Conservation (phyloP, 2,888 invertebrate genomes). For the Leucoptera coffeella region DNA sequence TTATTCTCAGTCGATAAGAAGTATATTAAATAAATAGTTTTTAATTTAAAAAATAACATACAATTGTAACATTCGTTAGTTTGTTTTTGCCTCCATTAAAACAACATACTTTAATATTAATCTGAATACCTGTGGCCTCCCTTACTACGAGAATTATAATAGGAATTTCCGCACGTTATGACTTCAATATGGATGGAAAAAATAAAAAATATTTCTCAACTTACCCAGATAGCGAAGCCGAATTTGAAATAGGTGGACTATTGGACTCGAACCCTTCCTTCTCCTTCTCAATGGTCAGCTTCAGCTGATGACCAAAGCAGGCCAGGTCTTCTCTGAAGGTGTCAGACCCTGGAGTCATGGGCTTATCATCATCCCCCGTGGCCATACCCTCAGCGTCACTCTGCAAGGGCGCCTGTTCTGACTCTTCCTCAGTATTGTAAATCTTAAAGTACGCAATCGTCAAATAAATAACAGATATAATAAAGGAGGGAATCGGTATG, state of each 20-base stretch:
- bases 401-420: constrained; percentile 63
- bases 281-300: constrained; percentile 75
- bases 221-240: constrained; percentile 75
- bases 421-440: constrained; percentile 81
- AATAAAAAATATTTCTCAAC: too few species aligned
- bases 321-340: constrained; percentile 73
- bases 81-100: too few species aligned
- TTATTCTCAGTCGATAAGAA: too few species aligned
- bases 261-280: constrained; percentile 76
- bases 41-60: too few species aligned
- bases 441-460: constrained; percentile 90
- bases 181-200: too few species aligned
- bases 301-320: constrained; percentile 79
- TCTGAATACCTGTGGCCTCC: too few species aligned
- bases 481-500: constrained; percentile 88
- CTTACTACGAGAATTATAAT: too few species aligned
- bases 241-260: constrained; percentile 74
- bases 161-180: too few species aligned
- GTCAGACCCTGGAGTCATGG: constrained; percentile 73
- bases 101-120: too few species aligned
- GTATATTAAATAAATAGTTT: too few species aligned
- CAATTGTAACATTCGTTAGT: too few species aligned
- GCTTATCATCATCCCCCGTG: constrained; percentile 59
- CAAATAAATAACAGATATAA: constrained; percentile 86
- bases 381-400: constrained; percentile 72